Base-by-base conservation (phyloP, 2,888 invertebrate species). In the Helleia helle region DNA sequence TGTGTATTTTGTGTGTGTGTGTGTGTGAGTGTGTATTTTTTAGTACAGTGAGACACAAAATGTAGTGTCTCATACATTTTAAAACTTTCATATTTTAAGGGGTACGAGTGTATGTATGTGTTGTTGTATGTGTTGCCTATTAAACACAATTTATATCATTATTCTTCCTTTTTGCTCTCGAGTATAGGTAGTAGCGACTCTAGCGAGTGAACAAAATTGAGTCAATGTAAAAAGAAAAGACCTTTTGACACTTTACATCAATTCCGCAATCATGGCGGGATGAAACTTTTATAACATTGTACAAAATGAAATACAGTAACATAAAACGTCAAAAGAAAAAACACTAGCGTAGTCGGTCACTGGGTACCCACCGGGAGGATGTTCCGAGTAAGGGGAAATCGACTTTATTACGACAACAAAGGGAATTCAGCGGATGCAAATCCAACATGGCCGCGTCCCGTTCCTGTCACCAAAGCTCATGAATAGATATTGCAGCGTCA, bases 401-500 rank as follows among this genome's bases (percentile, higher is more conserved):
- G n/a, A 40, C 40, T 9, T 28, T 45, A 42, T 26, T 1, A 1
- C 15, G 4, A n/a, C 12, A 8, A 11, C 8, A 18, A 13, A 14
- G 1, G 9, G 3, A 12, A 22, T 41, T 41, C 18, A 38, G 44
- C 26, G 25, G 26, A 38, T 36, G 36, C 11, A 31, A 31, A 14
- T 14, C 24, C 29, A 38, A 11, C 2, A 17, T 17, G 25, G 26
- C 36, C 39, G 41, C 40, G 31, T 47, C 34, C 31, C 22, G 44
- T 36, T 51, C 48, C 52, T 49, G 56, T 59, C 66, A 62, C 59
- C 45, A 42, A 58, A 62, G 63, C 76, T 76, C 76, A 76, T 76
- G 74, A 76, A 76, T 76, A 76, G 72, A 76, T 69, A 76, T 76
- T 76, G 74, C 67, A 61, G 59, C 62, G 67, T 67, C 67, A 71